Percentiles rank a stretch among this genome's conserved stretches.
phyloP scores from a whole-genome alignment of 2,888 invertebrate genomes.

The Ferrisia virgata region DNA sequence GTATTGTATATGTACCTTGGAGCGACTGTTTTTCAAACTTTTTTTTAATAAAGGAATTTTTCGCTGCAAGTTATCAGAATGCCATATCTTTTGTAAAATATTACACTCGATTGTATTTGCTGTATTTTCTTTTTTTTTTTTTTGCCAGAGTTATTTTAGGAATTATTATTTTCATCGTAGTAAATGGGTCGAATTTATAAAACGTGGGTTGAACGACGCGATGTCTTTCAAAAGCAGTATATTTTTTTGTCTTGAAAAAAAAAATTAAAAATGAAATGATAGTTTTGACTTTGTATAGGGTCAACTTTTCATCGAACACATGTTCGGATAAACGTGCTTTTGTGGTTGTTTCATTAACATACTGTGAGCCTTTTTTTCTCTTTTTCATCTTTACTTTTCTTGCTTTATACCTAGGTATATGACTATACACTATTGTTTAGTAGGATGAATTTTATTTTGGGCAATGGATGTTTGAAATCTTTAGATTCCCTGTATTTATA shows the following conservation, averaged over 20 bases:
- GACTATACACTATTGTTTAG: no score
- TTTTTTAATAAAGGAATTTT: neutral
- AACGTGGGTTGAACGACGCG: neutral
- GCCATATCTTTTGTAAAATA: neutral
- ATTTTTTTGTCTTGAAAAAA: neutral
- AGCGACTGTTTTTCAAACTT: neutral
- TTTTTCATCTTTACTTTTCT: neutral
- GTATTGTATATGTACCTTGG: neutral
- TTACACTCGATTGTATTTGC: neutral
- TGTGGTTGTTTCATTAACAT: neutral
- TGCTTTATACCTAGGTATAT: neutral
- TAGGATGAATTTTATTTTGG: no score
- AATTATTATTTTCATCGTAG: neutral
- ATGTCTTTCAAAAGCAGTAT: neutral
- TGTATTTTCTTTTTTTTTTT: neutral
- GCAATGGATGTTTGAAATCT: no score
- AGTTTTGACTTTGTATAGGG: neutral
- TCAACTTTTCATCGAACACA: neutral
- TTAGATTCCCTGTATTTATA: no score
- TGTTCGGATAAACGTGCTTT: neutral
- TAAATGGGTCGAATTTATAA: neutral
- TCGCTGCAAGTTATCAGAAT: neutral
- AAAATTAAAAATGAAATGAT: neutral
- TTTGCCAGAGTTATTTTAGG: neutral
- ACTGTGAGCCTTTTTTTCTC: neutral